Evolutionary conservation across 1,140 invertebrate genomes (phyloP), one percentile per base, ranked within the genome.

Genomic region (Bactericera cockerelli): DNA sequence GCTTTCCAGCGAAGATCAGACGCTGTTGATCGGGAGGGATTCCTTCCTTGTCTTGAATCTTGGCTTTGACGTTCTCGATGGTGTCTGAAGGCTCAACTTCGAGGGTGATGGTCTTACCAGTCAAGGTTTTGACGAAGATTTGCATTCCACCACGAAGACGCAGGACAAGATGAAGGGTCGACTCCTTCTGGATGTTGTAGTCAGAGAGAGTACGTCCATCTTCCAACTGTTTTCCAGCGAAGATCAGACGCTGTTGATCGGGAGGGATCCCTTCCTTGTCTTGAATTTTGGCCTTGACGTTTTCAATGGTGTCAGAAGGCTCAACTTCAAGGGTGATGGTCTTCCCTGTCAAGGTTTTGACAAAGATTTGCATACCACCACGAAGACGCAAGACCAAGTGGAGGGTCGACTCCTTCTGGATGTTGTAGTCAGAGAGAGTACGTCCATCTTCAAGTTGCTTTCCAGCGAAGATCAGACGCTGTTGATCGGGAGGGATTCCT

Each of bases 321-420:
- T 86, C 81, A 4, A 86, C 83, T 69, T 85, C 84, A n/a, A 88
- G 77, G 62, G 86, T 89, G 70, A 88, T 90, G 65, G 87, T 90
- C 71, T 91, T 91, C 62, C 87, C 87, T 66, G 86, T 89, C 10
- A 89, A 74, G 64, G 85, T 89, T 72, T 88, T 89, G 3, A 89
- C 87, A 70, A 89, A 89, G 68, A 88, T 88, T 74, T 88, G 86
- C 85, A 88, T 89, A 69, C 65, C 69, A 56, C 83, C 84, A 63
- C 79, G 69, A 11, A 86, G 72, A 57, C 80, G 70, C 13, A 83
- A 70, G 13, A 83, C 81, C 60, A 89, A 71, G 67, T 88, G 82
- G 6, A 83, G 72, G 1, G 81, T 79, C 0, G 76, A 79, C 63
- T 79, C 76, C 65, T 83, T 84, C 68, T 83, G 79, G 63, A 86